Conservation (phyloP, 2,888 invertebrate genomes). For the Myopa testacea region DNA sequence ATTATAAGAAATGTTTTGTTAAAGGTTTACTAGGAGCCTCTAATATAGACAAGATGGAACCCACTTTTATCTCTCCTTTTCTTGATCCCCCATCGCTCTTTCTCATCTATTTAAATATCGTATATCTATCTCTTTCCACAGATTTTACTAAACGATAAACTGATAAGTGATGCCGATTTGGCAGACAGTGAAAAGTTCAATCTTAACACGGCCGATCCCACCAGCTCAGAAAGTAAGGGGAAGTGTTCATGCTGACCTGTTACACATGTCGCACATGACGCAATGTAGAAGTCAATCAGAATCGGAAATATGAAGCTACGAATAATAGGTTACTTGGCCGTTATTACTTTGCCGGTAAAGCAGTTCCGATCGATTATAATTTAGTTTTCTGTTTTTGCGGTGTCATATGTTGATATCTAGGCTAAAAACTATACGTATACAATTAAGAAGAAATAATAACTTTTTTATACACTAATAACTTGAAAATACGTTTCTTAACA, state of each 20-base stretch:
- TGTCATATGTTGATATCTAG: conserved; percentile 14
- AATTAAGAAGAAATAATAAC: conserved; percentile 18
- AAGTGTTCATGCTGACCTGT: conserved; percentile 65
- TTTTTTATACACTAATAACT: conserved; percentile 23
- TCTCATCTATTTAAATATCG: too few relatives aligned
- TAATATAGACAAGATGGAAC: too few relatives aligned
- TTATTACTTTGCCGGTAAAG: conserved; percentile 13
- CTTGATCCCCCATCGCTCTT: too few relatives aligned
- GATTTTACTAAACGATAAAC: conserved; percentile 84
- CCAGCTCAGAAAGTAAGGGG: conserved; percentile 57
- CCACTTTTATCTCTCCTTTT: too few relatives aligned
- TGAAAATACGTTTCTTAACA: background rate
- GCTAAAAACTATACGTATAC: background rate
- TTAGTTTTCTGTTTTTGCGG: background rate
- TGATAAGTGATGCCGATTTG: conserved; percentile 77
- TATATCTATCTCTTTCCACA: conserved; percentile 57
- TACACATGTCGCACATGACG: background rate
- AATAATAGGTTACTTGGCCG: background rate
- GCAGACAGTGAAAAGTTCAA: conserved; percentile 79
- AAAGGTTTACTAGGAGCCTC: too few relatives aligned
- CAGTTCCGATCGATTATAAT: background rate
- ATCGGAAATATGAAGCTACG: background rate
- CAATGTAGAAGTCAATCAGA: too few relatives aligned
- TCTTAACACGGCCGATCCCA: conserved; percentile 70
- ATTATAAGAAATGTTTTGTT: background rate